Evolutionary conservation across 1,140 invertebrate species (phyloP).

Genomic region (Drosophila miranda): DNA sequence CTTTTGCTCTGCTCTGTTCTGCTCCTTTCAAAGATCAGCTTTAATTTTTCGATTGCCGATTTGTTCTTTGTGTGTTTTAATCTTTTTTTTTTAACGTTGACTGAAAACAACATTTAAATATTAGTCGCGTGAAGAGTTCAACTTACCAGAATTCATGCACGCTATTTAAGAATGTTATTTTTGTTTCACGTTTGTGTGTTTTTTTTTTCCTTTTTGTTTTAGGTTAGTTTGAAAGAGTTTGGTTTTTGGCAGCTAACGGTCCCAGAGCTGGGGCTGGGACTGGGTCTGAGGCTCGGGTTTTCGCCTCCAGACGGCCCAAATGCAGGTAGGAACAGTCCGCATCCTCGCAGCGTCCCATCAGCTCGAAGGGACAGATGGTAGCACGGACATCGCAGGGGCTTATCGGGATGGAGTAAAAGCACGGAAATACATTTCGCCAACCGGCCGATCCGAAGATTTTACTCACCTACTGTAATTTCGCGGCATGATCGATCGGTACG

Average conservation of each 20-base stretch:
- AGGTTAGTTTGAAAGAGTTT: constrained; percentile 28
- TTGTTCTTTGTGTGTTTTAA: constrained; percentile 25
- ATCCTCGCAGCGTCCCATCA: constrained; percentile 80
- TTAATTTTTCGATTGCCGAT: constrained; percentile 16
- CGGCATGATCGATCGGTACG: constrained; percentile 55
- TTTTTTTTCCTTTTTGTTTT: constrained; percentile 25
- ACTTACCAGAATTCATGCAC: constrained; percentile 80
- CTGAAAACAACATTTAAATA: constrained; percentile 79
- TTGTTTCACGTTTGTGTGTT: constrained; percentile 29
- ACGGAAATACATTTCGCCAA: constrained; percentile 38
- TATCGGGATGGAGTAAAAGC: constrained; percentile 1
- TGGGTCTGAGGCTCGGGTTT: not conserved
- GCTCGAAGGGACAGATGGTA: constrained; percentile 76
- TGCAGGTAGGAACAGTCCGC: constrained; percentile 73
- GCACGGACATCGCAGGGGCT: constrained; percentile 71
- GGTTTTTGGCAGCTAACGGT: constrained; percentile 24
- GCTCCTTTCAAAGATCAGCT: constrained; percentile 16
- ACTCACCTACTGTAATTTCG: constrained; percentile 65
- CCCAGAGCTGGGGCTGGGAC: no score
- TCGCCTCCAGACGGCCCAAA: constrained; percentile 28
- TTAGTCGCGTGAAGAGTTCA: constrained; percentile 77
- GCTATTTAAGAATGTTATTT: constrained; percentile 56
- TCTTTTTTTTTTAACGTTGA: constrained; percentile 44
- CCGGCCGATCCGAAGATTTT: not conserved
- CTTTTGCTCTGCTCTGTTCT: not conserved